Evolutionary conservation across 2,797 vertebrate genomes (phyloP).

Genomic region (Antrozous pallidus): DNA sequence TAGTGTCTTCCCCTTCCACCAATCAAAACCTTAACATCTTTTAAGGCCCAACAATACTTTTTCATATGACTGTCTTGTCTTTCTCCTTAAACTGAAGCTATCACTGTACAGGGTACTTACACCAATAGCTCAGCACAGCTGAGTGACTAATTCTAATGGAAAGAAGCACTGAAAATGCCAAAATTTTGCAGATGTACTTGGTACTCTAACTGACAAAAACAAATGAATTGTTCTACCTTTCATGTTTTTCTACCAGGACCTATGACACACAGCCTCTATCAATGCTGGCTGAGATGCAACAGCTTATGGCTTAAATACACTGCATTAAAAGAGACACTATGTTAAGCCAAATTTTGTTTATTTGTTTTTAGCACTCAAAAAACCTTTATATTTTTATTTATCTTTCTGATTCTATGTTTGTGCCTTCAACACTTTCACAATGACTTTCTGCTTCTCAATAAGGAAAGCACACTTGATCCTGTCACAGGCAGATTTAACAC

Average conservation of each 20-base stretch:
- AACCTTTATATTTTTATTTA: background rate
- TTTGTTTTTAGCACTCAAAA: background rate
- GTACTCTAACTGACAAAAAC: background rate
- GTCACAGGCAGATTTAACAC: background rate
- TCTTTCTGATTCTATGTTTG: background rate
- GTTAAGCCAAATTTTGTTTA: background rate
- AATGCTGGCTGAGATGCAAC: background rate
- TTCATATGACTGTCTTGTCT: background rate
- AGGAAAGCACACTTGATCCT: background rate
- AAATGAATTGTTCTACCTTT: background rate
- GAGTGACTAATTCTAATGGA: background rate
- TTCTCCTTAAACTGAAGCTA: background rate
- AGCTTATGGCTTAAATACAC: background rate
- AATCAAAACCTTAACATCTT: background rate
- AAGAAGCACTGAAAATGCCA: conserved; percentile 38
- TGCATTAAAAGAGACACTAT: background rate
- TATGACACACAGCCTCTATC: background rate
- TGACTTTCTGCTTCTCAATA: background rate
- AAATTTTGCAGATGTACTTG: background rate
- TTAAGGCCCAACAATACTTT: conserved; percentile 16
- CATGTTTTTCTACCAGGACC: background rate
- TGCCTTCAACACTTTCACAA: background rate
- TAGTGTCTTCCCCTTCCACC: background rate
- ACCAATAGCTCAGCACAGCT: background rate
- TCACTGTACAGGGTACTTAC: background rate